Evolutionary conservation across 2,888 invertebrate genomes (phyloP), one percentile per base, ranked within the genome.

Genomic region (Synanthedon vespiformis): DNA sequence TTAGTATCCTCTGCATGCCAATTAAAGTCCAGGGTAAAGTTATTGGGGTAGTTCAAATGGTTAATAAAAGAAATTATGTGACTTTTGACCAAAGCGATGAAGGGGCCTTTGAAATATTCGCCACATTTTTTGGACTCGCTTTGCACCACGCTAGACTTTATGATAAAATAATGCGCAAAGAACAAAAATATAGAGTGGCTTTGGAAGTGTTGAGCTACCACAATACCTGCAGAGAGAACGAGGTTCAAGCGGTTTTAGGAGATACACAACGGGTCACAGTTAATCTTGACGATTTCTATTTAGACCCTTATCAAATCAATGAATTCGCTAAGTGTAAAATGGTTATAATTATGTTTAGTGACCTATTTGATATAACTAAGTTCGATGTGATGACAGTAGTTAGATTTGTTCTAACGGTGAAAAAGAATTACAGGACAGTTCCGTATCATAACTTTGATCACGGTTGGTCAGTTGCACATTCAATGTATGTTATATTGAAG

Each of bases 371-470:
- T 1, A 64, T 91, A 52, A 71, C 76, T 0, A 82, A 90, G 47
- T 94, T 93, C 73, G 94, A 95, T 62, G 73, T 88, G 22, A 90
- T 89, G 58, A 90, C 91, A 51, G 72, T 95, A 52, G 88, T 92
- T 34, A 87, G 92, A 53, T 96, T 95, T 68, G 91, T 93, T 2
- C 71, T 95, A 60, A 95, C 95, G 0, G 95, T 95, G 3, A 90
- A 92, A 68, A 95, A 95, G 74, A 95, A 95, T 79, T 95, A 96
- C 70, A 87, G 95, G 8, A 84, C 91, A 34, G 94, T 95, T 0
- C 94, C 95, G 0, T 95, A 95, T 69, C 95, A 96, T 72, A 96
- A 95, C 73, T 96, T 95, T 91, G 92, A 92, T 22, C 95, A 96
- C 68, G 95, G 94, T 0, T 95, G 95, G 89, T 92, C 94, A 0